phyloP scores from a whole-genome alignment of 2,113 vertebrate genomes.

The Platichthys stellatus region DNA sequence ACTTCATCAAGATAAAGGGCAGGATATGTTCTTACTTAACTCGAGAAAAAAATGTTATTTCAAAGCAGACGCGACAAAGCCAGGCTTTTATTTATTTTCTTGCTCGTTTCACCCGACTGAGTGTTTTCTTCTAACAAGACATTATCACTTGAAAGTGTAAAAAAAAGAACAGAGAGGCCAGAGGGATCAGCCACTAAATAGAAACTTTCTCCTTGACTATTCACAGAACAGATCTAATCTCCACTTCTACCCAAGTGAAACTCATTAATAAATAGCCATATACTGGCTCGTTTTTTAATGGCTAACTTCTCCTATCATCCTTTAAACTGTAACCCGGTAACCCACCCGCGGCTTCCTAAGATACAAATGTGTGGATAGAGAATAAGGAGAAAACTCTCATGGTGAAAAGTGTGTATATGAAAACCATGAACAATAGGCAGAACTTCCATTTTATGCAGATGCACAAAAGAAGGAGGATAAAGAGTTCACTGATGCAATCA shows the following conservation, averaged over 20 bases:
- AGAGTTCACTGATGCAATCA: constrained; percentile 27
- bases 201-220: neutral
- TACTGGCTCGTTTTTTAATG: constrained; percentile 78
- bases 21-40: neutral
- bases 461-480: neutral
- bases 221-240: too few relatives aligned
- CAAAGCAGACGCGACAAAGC: constrained; percentile 3
- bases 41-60: neutral
- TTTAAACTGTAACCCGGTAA: constrained; percentile 83
- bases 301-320: constrained; percentile 84
- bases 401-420: constrained; percentile 16
- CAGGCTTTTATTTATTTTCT: constrained; percentile 27
- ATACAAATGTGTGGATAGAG: constrained; percentile 70
- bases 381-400: neutral
- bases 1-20: constrained; percentile 26
- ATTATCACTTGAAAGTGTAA: constrained; percentile 64
- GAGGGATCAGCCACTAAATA: constrained; percentile 19
- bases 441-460: constrained; percentile 6
- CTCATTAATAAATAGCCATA: too few relatives aligned
- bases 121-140: constrained; percentile 78
- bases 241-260: too few relatives aligned
- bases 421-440: constrained; percentile 23
- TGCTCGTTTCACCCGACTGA: constrained; percentile 79
- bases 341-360: constrained; percentile 80
- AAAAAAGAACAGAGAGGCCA: constrained; percentile 32